Evolutionary conservation across 2,888 invertebrate species (phyloP).

Genomic region (Papilio elwesi): DNA sequence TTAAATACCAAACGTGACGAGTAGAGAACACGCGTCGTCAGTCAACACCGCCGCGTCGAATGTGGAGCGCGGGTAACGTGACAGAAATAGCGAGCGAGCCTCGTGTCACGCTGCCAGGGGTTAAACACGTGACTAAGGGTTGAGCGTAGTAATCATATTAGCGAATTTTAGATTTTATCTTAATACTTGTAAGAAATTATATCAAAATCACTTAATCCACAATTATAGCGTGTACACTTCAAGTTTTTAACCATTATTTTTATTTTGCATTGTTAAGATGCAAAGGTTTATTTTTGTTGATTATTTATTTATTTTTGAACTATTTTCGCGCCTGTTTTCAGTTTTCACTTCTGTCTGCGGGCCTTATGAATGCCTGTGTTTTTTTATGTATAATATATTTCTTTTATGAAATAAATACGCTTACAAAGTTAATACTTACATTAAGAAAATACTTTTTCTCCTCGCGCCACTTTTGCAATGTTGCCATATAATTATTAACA

Average conservation of each 20-base stretch:
- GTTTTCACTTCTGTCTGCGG: no score
- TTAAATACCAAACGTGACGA: slow-evolving; percentile 5
- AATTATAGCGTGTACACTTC: background rate
- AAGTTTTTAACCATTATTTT: no score
- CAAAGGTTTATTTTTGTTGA: no score
- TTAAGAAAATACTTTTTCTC: background rate
- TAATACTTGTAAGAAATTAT: background rate
- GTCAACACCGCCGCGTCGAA: slow-evolving; percentile 20
- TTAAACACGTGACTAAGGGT: background rate
- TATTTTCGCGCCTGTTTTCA: no score
- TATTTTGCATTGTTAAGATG: no score
- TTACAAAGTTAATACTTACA: background rate
- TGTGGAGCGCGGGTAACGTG: slow-evolving; percentile 20
- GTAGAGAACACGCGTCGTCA: slow-evolving; percentile 14
- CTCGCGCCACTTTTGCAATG: background rate
- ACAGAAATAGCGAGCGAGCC: slow-evolving; percentile 26
- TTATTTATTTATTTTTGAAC: no score
- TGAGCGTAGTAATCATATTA: background rate
- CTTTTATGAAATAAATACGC: background rate
- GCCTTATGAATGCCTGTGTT: no score
- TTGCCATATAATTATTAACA: slow-evolving; percentile 1
- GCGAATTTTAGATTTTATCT: background rate
- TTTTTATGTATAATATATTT: background rate
- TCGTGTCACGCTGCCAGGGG: background rate
- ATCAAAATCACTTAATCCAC: slow-evolving; percentile 7